Conservation (phyloP, 2,888 invertebrate species). For the Tridacna gigas region DNA sequence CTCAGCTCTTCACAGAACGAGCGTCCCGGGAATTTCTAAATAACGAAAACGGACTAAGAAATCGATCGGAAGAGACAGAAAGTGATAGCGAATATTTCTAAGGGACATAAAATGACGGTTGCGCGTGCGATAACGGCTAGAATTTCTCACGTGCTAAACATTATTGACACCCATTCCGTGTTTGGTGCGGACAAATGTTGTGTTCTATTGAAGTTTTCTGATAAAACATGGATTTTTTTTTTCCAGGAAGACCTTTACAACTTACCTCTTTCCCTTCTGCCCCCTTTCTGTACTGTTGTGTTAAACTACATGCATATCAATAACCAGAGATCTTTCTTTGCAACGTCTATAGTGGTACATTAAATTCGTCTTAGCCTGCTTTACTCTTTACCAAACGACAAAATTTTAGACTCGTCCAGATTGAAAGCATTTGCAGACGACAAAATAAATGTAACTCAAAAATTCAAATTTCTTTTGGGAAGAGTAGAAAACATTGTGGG, state of each 20-base stretch:
- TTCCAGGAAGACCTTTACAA: neutral
- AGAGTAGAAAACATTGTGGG: no score
- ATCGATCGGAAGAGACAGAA: slow-evolving; percentile 31
- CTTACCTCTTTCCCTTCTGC: no score
- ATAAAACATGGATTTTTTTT: slow-evolving; percentile 28
- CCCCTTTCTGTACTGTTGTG: no score
- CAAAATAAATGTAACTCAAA: no score
- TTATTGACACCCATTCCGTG: slow-evolving; percentile 62
- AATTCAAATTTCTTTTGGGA: no score
- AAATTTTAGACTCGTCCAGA: no score
- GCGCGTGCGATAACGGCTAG: slow-evolving; percentile 55
- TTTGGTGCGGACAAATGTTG: slow-evolving; percentile 27
- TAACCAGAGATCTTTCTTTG: no score
- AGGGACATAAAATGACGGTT: slow-evolving; percentile 55
- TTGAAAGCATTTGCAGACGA: no score
- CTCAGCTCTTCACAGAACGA: slow-evolving; percentile 20
- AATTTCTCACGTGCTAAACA: slow-evolving; percentile 62
- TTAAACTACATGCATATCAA: no score
- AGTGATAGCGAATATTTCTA: slow-evolving; percentile 58
- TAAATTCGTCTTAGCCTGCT: no score
- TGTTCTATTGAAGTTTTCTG: slow-evolving; percentile 17
- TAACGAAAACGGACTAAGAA: slow-evolving; percentile 52
- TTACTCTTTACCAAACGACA: no score
- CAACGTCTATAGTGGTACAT: no score
- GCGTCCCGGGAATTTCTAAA: slow-evolving; percentile 23